phyloP scores from a whole-genome alignment of 2,113 vertebrate species.

The Fregetta grallaria region DNA sequence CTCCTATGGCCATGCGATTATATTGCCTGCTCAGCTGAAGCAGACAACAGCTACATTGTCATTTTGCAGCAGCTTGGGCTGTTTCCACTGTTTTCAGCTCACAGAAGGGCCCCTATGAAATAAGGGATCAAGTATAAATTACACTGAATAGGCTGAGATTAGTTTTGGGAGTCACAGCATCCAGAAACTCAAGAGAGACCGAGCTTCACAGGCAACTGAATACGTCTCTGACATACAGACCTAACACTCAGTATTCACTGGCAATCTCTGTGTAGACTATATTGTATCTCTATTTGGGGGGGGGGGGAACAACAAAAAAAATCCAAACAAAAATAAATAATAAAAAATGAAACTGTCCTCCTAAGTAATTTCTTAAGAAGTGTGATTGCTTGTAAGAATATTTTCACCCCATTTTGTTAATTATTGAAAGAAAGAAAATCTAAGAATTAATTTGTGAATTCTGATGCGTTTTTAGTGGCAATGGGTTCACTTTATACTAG shows the following conservation, averaged over 20 bases:
- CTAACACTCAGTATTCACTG: neutral
- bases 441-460: neutral
- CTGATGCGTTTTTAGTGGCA: neutral
- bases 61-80: neutral
- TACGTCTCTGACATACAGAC: neutral
- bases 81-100: neutral
- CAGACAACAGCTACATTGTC: neutral
- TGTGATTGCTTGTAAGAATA: neutral
- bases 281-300: neutral
- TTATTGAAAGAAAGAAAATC: neutral
- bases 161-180: neutral
- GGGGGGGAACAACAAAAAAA: neutral
- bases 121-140: neutral
- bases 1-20: fast-evolving
- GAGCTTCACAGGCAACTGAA: neutral
- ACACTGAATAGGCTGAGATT: neutral
- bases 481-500: neutral
- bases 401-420: neutral
- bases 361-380: neutral
- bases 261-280: neutral
- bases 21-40: neutral
- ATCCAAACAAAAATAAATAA: neutral
- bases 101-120: neutral
- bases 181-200: neutral
- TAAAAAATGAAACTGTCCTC: neutral